Evolutionary conservation across 2,797 vertebrate genomes (phyloP), one percentile per base, ranked within the genome.

Genomic region (Coendou prehensilis): DNA sequence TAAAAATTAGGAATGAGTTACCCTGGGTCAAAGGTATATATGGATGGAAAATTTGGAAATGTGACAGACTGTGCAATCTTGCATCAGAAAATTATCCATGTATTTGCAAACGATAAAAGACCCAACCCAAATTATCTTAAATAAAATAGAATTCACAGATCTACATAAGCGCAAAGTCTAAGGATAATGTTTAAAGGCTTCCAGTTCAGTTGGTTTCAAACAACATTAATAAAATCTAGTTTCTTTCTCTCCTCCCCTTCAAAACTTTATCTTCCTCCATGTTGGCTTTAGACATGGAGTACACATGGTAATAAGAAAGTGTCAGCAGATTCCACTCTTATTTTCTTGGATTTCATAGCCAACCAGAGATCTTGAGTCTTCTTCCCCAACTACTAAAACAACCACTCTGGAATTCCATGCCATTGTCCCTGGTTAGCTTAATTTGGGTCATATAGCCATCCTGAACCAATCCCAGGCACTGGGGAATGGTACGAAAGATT

Each of bases 1-100:
- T 33, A 17, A 50, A 41, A 47, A 89, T 33, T 28, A 56, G 86
- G 13, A 17, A 37, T 87, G 45, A 87, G 45, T 17, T 8, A 75
- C 9, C 15, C 17, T 37, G 13, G 4, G 13, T 86, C 33, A 79
- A 96, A 93, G 10, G 4, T 93, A 9, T 54, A 47, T 11, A 28
- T 78, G 63, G 20, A 13, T 76, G 41, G 52, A 94, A 93, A 94
- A 61, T 54, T 17, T 41, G 30, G 9, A 89, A 89, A 87, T 50
- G 45, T 88, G 86, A 71, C 10, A 71, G n/a, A 84, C 4, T 50
- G 3, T 64, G 50, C 15, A 82, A 78, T 86, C 45, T n/a, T 83
- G 1, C 59, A 56, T 83, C n/a, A 67, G 63, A 76, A 79, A 89
- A 73, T 23, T n/a, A 45, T 7, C 20, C 9, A 54, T 23, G n/a